Percentiles rank a stretch among this genome's conserved stretches.
These are phyloP conservation scores for Polymixis lichenea DNA, from an alignment of 2,888 invertebrate genomes.

Conservation along the genomic window DNA sequence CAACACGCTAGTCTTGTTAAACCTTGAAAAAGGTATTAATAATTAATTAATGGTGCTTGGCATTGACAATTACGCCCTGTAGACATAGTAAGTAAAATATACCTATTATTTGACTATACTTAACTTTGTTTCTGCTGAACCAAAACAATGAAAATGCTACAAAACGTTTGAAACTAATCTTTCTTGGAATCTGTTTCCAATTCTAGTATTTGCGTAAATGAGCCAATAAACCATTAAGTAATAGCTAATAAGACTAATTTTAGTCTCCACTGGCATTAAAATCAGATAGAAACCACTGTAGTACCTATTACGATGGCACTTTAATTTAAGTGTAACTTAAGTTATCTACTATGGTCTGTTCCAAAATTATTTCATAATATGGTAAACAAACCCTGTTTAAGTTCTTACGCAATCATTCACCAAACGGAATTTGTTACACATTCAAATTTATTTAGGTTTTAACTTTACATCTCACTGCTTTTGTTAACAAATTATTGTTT, in stretches of 20 bases:
- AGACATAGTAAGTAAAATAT: neutral
- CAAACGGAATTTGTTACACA: neutral
- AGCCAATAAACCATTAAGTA: constrained; percentile 27
- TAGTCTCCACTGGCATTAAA: constrained; percentile 14
- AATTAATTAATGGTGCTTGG: constrained; percentile 8
- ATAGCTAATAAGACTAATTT: constrained; percentile 11
- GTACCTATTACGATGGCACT: constrained; percentile 1
- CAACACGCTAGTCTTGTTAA: constrained; percentile 1
- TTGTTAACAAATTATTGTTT: neutral
- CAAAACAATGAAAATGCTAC: neutral
- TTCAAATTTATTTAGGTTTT: neutral
- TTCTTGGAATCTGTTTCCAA: constrained; percentile 18
- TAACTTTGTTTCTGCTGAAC: neutral
- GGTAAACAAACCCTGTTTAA: neutral
- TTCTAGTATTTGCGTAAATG: neutral
- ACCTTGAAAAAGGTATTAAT: constrained; percentile 40
- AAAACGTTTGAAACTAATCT: neutral
- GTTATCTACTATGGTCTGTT: neutral
- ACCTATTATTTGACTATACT: neutral
- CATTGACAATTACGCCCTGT: neutral
- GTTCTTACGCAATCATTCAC: neutral
- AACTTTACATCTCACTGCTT: neutral
- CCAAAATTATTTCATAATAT: accelerated
- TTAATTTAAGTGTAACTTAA: constrained; percentile 18
- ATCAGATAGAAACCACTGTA: constrained; percentile 13